Conservation (phyloP, 2,113 vertebrate species). For the Plotosus lineatus region DNA sequence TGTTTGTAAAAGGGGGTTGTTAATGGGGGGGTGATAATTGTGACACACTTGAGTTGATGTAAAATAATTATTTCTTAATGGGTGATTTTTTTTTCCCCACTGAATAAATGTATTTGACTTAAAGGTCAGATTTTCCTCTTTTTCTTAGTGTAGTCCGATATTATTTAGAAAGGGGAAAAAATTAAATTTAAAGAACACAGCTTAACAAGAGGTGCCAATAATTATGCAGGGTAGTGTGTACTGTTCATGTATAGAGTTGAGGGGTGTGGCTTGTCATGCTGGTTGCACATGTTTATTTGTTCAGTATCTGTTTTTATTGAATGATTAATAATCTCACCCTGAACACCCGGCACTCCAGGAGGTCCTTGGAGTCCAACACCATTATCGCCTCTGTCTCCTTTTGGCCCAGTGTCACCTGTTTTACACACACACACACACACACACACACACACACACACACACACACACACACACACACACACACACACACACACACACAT, state of each 20-base stretch:
- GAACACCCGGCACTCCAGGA: slow-evolving; percentile 66
- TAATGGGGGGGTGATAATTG: too few species aligned
- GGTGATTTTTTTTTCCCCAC: too few species aligned
- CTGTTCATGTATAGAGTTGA: neutral
- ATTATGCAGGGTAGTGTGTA: too few species aligned
- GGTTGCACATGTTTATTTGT: neutral
- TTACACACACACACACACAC: neutral
- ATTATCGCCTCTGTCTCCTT: slow-evolving; percentile 71
- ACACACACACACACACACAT: neutral
- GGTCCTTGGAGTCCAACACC: slow-evolving; percentile 74
- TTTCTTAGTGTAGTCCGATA: too few species aligned
- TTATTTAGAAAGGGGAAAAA: too few species aligned
- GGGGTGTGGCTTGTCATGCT: neutral
- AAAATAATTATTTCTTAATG: too few species aligned
- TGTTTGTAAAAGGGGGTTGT: too few species aligned
- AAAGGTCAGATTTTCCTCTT: too few species aligned
- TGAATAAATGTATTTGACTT: too few species aligned
- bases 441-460: neutral
- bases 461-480: neutral
- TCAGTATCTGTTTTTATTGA: neutral
- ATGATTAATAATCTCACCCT: slow-evolving; percentile 61
- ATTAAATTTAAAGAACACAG: too few species aligned
- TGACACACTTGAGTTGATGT: too few species aligned
- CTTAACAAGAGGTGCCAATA: too few species aligned
- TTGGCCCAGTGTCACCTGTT: slow-evolving; percentile 68